Conservation (phyloP, 2,113 vertebrate genomes). For the Ancistrus triradiatus region DNA sequence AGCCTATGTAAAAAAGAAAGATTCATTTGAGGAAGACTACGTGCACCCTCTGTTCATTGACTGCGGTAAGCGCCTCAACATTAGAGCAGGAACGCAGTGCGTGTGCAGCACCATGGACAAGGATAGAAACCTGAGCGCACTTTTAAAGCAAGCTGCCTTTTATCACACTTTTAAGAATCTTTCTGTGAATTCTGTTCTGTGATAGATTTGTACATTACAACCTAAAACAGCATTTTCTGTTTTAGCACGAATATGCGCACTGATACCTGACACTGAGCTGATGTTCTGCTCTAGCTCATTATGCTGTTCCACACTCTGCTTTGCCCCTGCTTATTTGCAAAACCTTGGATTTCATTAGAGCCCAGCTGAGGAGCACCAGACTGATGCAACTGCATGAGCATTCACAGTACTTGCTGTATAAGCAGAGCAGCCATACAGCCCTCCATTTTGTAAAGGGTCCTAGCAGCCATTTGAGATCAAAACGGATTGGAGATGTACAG, state of each 20-base stretch:
- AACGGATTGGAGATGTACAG: background rate
- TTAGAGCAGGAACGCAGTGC: background rate
- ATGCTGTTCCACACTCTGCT: conserved; percentile 42
- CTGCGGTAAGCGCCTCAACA: too few relatives aligned
- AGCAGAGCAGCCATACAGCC: conserved; percentile 38
- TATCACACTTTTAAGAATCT: background rate
- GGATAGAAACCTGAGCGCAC: background rate
- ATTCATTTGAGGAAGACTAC: too few relatives aligned
- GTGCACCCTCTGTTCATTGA: too few relatives aligned
- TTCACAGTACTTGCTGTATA: conserved; percentile 1
- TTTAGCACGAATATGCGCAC: background rate
- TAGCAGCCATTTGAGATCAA: conserved; percentile 63
- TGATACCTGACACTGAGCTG: conserved; percentile 34
- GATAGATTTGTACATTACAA: background rate
- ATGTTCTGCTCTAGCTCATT: conserved; percentile 16
- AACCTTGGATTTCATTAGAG: conserved; percentile 4
- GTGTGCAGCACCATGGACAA: conserved; percentile 43
- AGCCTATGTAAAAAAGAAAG: too few relatives aligned
- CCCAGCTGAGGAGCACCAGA: conserved; percentile 1
- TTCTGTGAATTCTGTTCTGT: background rate
- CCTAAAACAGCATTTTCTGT: background rate
- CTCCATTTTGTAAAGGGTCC: conserved; percentile 64
- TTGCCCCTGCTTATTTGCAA: conserved; percentile 26
- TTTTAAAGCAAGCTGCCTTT: background rate
- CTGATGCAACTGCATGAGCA: conserved; percentile 25